Base-by-base conservation (phyloP, 1,140 invertebrate genomes). In the Chymomyza costata region DNA sequence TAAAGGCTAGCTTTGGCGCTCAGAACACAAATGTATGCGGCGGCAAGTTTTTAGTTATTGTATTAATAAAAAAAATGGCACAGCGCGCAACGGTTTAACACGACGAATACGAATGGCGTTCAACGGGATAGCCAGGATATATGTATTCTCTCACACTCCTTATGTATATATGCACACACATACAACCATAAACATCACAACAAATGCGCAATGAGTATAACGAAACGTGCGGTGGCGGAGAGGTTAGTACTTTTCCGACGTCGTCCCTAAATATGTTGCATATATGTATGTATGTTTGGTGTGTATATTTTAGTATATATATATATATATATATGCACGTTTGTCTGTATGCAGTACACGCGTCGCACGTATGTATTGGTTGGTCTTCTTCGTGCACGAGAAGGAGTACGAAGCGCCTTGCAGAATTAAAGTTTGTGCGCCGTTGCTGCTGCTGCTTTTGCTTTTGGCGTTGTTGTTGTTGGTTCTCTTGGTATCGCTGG, bases 241-340 rank as follows among this genome's bases (percentile, higher is more conserved):
- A 76, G 70, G 61, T 78, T 78, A 78, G 64, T 76, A 65, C 55
- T 76, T 76, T 76, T 76, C 70, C 70, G 70, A 61, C 65, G 50
- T 76, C 61, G 70, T 76, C 62, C 70, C 70, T 76, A 76, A 68
- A 69, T 76, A 74, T 70, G 76, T 76, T 74, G 45, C 55, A 62
- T 71, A 63, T 78, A 73, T 73, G 53, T 52, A n/a, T n/a, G n/a
- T n/a, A n/a, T 40, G 31, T 39, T 15, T 47, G 43, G n/a, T n/a
- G n/a, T 40, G 31, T 39, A 19, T 47, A 48, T 21, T 30, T 17
- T 48, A 49, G 37, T 47, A 37, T 60, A 39, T 58, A 47, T 61
- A 53, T 52, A 39, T 62, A 52, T 49, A 50, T 53, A 16, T 19
- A 51, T 13, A 43, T 47, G 30, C 39, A 40, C 8, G 53, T 44